These are phyloP conservation scores for Rotaria macrura DNA, from an alignment of 2,888 invertebrate genomes.

Conservation along the genomic window DNA sequence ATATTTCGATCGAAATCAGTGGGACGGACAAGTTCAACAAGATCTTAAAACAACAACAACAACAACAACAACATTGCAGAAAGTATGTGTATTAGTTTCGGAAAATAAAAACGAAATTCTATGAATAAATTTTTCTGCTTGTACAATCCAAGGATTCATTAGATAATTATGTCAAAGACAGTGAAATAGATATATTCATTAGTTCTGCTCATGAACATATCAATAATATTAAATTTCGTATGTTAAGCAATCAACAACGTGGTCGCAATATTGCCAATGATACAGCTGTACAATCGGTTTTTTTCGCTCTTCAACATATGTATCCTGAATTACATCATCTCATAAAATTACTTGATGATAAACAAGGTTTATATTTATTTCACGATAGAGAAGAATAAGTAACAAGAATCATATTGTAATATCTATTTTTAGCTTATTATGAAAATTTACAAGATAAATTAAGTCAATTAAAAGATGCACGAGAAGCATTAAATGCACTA, in stretches of 20 bases:
- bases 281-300: slow-evolving; percentile 86
- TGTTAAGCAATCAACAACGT: slow-evolving; percentile 85
- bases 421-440: slow-evolving; percentile 49
- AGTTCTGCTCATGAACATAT: slow-evolving; percentile 10
- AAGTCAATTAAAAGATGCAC: slow-evolving; percentile 78
- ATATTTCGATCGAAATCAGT: slow-evolving; percentile 3
- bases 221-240: slow-evolving; percentile 54
- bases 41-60: neutral
- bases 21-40: neutral
- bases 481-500: slow-evolving; percentile 84
- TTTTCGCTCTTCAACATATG: slow-evolving; percentile 87
- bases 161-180: neutral
- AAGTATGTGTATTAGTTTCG: neutral
- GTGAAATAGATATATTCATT: slow-evolving; percentile 25
- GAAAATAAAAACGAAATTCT: neutral
- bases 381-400: too few species aligned
- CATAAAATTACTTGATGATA: slow-evolving; percentile 57
- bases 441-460: slow-evolving; percentile 64
- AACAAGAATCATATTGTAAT: too few species aligned
- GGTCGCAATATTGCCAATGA: slow-evolving; percentile 91
- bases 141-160: neutral
- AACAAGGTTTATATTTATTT: neutral
- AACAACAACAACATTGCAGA: neutral
- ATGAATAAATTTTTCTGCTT: neutral
- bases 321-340: slow-evolving; percentile 81